phyloP scores from a whole-genome alignment of 2,113 vertebrate genomes.

The Sapajus apella region DNA sequence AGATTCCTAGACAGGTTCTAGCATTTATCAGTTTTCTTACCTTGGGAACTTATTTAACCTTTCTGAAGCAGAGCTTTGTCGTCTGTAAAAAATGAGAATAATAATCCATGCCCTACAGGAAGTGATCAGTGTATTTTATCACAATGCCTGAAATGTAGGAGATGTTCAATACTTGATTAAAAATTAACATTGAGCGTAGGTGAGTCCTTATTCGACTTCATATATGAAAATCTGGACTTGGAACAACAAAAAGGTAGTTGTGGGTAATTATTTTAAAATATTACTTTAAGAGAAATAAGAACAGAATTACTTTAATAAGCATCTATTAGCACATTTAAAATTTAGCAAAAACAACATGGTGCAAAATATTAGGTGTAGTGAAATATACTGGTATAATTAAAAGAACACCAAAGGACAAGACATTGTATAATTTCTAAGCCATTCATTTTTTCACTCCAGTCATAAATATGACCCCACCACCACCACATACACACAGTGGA shows the following conservation, averaged over 20 bases:
- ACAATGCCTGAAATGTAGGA: constrained; percentile 2
- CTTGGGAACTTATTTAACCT: constrained; percentile 57
- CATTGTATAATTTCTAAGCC: background rate
- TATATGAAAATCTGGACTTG: constrained; percentile 13
- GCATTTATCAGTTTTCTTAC: constrained; percentile 56
- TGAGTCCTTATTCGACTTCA: background rate
- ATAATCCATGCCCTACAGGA: constrained; percentile 19
- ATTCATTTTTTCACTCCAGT: background rate
- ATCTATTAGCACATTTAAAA: background rate
- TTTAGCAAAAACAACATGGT: background rate
- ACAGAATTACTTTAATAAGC: background rate
- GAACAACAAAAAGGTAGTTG: background rate
- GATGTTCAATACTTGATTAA: constrained; percentile 44
- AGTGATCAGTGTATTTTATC: constrained; percentile 46
- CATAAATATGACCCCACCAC: background rate
- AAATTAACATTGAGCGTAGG: constrained; percentile 16
- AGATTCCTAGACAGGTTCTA: background rate
- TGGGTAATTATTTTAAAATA: constrained; percentile 31
- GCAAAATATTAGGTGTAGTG: background rate
- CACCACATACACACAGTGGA: background rate
- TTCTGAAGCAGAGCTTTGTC: constrained; percentile 44
- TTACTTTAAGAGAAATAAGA: constrained; percentile 37
- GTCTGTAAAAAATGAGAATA: constrained; percentile 62
- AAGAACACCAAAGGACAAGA: background rate
- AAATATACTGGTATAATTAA: background rate